Percentiles rank a stretch among this genome's conserved stretches.
These are phyloP conservation scores for Rhagoletis pomonella DNA, from an alignment of 1,140 invertebrate species.

Conservation along the genomic window DNA sequence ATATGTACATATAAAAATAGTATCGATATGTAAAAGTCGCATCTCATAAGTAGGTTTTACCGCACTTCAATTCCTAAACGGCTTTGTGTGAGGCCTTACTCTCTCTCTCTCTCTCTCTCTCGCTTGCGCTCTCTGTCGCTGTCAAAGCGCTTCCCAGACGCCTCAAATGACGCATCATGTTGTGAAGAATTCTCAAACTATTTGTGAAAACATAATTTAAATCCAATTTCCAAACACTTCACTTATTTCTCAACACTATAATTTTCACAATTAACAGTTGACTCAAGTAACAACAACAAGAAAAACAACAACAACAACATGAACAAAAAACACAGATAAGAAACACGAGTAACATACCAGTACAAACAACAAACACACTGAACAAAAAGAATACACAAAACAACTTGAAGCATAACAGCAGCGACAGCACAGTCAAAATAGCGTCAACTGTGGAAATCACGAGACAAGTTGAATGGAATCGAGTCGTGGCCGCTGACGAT, in stretches of 20 bases:
- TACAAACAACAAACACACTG: constrained; percentile 1
- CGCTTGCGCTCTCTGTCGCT: neutral
- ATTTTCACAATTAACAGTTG: constrained; percentile 55
- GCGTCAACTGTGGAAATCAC: constrained; percentile 44
- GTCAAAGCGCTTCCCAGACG: neutral
- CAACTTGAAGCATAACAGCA: constrained; percentile 31
- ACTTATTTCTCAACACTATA: constrained; percentile 53
- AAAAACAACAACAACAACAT: constrained; percentile 4
- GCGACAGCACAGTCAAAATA: constrained; percentile 48
- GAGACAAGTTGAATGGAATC: constrained; percentile 48
- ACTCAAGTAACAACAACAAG: constrained; percentile 44
- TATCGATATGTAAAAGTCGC: neutral
- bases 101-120: neutral
- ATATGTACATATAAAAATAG: neutral
- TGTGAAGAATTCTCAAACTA: constrained; percentile 29
- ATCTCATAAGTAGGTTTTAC: neutral
- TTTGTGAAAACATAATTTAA: constrained; percentile 53
- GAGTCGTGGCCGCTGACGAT: neutral
- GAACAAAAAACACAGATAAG: neutral
- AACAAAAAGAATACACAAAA: neutral
- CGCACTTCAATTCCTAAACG: neutral
- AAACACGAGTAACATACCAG: constrained; percentile 9
- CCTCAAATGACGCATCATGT: constrained; percentile 24
- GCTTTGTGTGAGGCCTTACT: neutral
- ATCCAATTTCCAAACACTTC: constrained; percentile 54